A percentile compares a stretch with the other conserved stretches of the same genome.
These are phyloP conservation scores for Tenthredo mesomela DNA, from an alignment of 2,888 invertebrate species.

Conservation along the genomic window DNA sequence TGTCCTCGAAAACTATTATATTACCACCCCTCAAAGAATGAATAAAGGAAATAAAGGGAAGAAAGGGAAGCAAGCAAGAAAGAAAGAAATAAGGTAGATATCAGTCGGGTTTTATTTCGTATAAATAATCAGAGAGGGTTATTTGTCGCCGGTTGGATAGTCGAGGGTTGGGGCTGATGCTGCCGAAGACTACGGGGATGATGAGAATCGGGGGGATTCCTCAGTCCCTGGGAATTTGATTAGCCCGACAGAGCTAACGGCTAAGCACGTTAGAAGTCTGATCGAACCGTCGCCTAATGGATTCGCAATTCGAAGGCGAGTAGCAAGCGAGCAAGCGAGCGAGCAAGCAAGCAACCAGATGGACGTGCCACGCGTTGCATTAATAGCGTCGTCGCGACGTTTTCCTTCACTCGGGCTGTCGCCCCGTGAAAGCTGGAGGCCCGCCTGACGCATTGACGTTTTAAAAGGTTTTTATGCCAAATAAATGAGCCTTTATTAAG, in stretches of 20 bases:
- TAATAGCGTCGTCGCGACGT: conserved; percentile 48
- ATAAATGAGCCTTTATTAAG: conserved; percentile 54
- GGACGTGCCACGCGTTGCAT: conserved; percentile 50
- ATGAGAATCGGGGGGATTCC: not conserved
- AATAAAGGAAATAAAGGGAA: not conserved
- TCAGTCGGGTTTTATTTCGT: conserved; percentile 22
- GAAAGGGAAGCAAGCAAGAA: not conserved
- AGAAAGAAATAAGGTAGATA: not conserved
- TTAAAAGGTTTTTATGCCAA: conserved; percentile 54
- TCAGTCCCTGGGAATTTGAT: conserved; percentile 48
- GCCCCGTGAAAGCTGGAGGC: conserved; percentile 29
- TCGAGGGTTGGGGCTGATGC: not conserved
- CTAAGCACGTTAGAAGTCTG: conserved; percentile 51
- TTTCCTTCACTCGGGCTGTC: conserved; percentile 41
- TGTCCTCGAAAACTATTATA: conserved; percentile 1
- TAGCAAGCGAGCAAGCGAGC: conserved; percentile 26
- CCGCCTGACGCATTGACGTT: conserved; percentile 50
- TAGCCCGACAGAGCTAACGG: conserved; percentile 50
- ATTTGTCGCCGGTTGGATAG: conserved; percentile 29
- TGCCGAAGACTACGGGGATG: not conserved
- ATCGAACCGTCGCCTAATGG: conserved; percentile 50
- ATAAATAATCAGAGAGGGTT: conserved; percentile 41
- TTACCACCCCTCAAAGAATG: not conserved
- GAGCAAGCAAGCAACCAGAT: conserved; percentile 13
- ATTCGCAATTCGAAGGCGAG: conserved; percentile 50